A percentile compares a stretch with the other conserved stretches of the same genome.
Evolutionary conservation across 2,797 vertebrate species (phyloP).

Genomic region (Gymnoscopelus microlampas): DNA sequence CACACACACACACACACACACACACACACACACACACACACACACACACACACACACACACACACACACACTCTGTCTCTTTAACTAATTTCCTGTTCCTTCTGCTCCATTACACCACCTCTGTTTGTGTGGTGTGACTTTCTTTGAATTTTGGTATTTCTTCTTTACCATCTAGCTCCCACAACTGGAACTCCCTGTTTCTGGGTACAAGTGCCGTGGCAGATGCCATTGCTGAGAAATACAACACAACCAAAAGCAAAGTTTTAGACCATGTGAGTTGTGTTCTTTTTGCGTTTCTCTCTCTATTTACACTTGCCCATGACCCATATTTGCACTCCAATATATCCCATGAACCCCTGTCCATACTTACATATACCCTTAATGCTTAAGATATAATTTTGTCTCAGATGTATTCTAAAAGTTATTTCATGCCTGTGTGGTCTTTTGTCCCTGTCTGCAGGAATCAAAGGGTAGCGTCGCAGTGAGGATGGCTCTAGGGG

Average conservation of each 20-base stretch:
- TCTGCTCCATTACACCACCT: background rate
- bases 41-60: background rate
- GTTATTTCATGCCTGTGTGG: background rate
- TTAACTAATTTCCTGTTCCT: background rate
- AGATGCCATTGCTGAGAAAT: slow-evolving; percentile 93
- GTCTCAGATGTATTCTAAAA: background rate
- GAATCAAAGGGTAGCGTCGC: slow-evolving; percentile 92
- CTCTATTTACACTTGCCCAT: background rate
- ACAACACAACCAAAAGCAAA: slow-evolving; percentile 93
- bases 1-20: background rate
- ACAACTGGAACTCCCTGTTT: slow-evolving; percentile 97
- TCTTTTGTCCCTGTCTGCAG: slow-evolving; percentile 67
- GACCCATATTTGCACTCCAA: background rate
- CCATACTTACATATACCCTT: background rate
- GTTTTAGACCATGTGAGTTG: slow-evolving; percentile 94
- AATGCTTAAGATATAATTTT: background rate
- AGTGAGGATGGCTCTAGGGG: slow-evolving; percentile 93
- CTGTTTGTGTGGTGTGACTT: background rate
- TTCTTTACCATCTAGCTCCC: slow-evolving; percentile 80
- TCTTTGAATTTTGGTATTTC: background rate
- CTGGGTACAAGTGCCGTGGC: slow-evolving; percentile 94
- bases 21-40: background rate
- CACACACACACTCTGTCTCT: background rate
- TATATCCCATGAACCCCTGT: background rate
- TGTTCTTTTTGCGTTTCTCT: too few relatives aligned